Evolutionary conservation across 2,113 vertebrate species (phyloP).

Genomic region (Cyrtonyx montezumae): DNA sequence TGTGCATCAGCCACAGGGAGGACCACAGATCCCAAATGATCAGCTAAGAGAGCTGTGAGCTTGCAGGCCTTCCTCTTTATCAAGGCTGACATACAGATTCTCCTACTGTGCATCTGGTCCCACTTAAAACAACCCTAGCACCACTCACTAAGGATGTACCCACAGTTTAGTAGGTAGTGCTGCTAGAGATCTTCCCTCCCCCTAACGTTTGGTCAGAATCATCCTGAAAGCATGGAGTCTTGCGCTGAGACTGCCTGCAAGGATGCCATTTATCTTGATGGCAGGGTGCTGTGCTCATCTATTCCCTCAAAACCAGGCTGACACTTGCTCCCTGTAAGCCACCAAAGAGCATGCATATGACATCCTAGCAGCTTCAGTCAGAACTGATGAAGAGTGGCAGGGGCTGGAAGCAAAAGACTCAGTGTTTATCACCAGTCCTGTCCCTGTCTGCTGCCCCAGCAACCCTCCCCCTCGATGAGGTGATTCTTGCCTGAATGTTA

Average conservation of each 20-base stretch:
- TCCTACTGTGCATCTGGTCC: background rate
- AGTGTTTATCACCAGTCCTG: slow-evolving; percentile 37
- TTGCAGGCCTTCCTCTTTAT: background rate
- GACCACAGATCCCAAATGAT: background rate
- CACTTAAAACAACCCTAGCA: slow-evolving; percentile 12
- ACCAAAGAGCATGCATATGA: slow-evolving; percentile 49
- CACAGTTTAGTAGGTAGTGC: slow-evolving; percentile 22
- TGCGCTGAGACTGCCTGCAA: slow-evolving; percentile 22
- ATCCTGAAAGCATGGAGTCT: slow-evolving; percentile 6
- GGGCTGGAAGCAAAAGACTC: slow-evolving; percentile 43
- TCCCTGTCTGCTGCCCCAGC: background rate
- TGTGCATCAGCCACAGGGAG: background rate
- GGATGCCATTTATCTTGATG: slow-evolving; percentile 62
- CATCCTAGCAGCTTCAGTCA: slow-evolving; percentile 43
- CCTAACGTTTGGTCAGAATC: background rate
- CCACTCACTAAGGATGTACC: slow-evolving; percentile 3
- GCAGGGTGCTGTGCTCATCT: slow-evolving; percentile 52
- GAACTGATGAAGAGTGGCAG: slow-evolving; percentile 38
- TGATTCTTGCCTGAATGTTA: background rate
- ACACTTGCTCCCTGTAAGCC: slow-evolving; percentile 56
- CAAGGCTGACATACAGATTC: background rate
- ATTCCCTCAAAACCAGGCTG: slow-evolving; percentile 62
- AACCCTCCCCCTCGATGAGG: fast-evolving
- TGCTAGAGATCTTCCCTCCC: slow-evolving; percentile 34
- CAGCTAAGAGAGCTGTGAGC: background rate